A percentile compares a stretch with the other conserved stretches of the same genome.
phyloP scores from a whole-genome alignment of 2,888 invertebrate species.

The Alviniconcha strummeri region DNA sequence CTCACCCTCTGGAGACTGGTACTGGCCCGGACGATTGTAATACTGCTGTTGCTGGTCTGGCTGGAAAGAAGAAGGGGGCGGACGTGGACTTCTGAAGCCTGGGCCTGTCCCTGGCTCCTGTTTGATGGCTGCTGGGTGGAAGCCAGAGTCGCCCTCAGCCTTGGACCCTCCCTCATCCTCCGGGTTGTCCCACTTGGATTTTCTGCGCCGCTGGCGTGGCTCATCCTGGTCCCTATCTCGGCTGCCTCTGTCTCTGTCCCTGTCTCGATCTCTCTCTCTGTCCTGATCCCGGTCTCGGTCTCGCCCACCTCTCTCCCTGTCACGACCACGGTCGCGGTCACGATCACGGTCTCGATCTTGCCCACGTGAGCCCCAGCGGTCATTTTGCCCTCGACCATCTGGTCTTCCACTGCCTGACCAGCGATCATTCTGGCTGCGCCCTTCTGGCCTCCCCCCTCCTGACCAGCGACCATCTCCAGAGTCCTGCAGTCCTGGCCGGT shows the following conservation, averaged over 20 bases:
- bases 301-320: slow-evolving; percentile 7
- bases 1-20: slow-evolving; percentile 3
- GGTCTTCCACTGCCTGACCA: slow-evolving; percentile 14
- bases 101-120: not conserved
- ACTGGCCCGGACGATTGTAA: slow-evolving; percentile 6
- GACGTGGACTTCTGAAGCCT: too few species aligned
- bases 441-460: not conserved
- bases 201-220: slow-evolving; percentile 37
- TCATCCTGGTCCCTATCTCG: slow-evolving; percentile 29
- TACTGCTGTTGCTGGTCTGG: slow-evolving; percentile 17
- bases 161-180: slow-evolving; percentile 29
- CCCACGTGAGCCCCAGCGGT: slow-evolving; percentile 25
- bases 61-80: not conserved
- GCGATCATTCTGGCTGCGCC: not conserved
- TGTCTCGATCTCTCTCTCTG: slow-evolving; percentile 9
- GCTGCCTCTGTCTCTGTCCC: slow-evolving; percentile 24
- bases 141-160: slow-evolving; percentile 1
- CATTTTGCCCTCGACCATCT: slow-evolving; percentile 12
- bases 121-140: not conserved
- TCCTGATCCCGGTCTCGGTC: slow-evolving; percentile 20
- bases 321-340: slow-evolving; percentile 15
- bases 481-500: not conserved
- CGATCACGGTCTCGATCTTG: slow-evolving; percentile 15
- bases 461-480: not conserved
- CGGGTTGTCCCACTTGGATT: slow-evolving; percentile 43